Evolutionary conservation across 1,140 invertebrate genomes (phyloP), one percentile per base, ranked within the genome.

Genomic region (Bombus pyrosoma): DNA sequence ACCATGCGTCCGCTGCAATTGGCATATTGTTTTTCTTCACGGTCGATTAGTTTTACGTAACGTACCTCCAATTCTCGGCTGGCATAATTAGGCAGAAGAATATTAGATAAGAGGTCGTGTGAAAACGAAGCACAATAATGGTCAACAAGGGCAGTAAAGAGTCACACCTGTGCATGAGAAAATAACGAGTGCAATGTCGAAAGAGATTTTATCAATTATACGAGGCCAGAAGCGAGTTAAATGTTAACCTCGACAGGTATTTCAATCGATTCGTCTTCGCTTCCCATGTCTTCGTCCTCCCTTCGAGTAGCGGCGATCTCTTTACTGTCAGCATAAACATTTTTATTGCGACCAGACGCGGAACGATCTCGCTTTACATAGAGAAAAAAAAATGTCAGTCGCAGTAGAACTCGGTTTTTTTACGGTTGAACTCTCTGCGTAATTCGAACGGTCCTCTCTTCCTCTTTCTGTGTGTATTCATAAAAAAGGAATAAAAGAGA

Each of bases 311-410:
- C 68, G 77, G 25, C 79, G 68, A 77, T 83, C 87, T 87, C 87
- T 91, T 92, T 90, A 92, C 79, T 75, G 75, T 87, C 87, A 89
- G 69, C 86, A 91, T 91, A 93, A 92, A 93, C 91, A 91, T 92
- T 93, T 92, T 93, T 93, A 93, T 92, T 89, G 86, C 90, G 72
- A 53, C 66, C 81, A 76, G 68, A 88, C 85, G 83, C 84, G 84
- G 89, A 91, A 92, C 88, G 81, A 86, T 78, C 86, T 87, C 83
- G 37, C 83, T 88, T 88, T 89, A 66, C 86, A 88, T 90, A 86
- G 66, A 43, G 71, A 84, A 74, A 74, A 81, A 81, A 86, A 81
- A 82, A 79, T 79, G 78, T 84, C 86, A 77, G 64, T 86, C 80
- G 81, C 73, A 79, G 86, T 62, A 66, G 57, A 86, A 88, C 83